These are phyloP conservation scores for Microcebus murinus DNA, from an alignment of 2,113 vertebrate genomes.

Conservation along the genomic window DNA sequence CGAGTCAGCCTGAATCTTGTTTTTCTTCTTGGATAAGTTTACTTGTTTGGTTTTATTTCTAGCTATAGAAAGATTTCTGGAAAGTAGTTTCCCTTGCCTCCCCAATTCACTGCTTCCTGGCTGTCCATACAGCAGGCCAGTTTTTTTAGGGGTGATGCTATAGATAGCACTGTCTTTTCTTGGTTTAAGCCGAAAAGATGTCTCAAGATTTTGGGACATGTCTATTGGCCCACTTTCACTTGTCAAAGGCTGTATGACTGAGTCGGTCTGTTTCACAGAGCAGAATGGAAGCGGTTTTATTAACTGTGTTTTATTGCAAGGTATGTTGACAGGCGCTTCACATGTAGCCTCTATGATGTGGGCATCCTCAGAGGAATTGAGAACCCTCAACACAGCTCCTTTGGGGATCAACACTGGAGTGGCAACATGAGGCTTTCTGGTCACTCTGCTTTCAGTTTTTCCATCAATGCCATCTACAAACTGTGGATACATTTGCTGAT, in stretches of 20 bases:
- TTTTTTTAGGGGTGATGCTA: constrained; percentile 31
- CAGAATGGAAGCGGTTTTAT: constrained; percentile 74
- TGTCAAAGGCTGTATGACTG: neutral
- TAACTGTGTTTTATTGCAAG: constrained; percentile 76
- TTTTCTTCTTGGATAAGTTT: constrained; percentile 81
- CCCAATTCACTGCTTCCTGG: constrained; percentile 54
- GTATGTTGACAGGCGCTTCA: neutral
- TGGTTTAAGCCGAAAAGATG: constrained; percentile 72
- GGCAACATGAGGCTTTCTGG: constrained; percentile 78
- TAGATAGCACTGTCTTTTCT: constrained; percentile 72
- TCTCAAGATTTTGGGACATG: neutral
- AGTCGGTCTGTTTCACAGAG: constrained; percentile 50
- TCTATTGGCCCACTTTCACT: neutral
- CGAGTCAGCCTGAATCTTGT: constrained; percentile 58
- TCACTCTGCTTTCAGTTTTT: constrained; percentile 67
- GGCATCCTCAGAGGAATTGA: constrained; percentile 78
- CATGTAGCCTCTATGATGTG: constrained; percentile 24
- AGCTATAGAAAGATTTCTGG: constrained; percentile 53
- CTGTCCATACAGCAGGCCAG: fast-evolving
- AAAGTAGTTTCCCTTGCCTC: constrained; percentile 70
- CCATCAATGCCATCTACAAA: neutral
- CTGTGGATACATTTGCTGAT: neutral
- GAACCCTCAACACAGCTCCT: constrained; percentile 86
- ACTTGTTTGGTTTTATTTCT: constrained; percentile 80
- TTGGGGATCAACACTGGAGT: constrained; percentile 86